phyloP scores from a whole-genome alignment of 2,888 invertebrate species.

The Agrilus mali region DNA sequence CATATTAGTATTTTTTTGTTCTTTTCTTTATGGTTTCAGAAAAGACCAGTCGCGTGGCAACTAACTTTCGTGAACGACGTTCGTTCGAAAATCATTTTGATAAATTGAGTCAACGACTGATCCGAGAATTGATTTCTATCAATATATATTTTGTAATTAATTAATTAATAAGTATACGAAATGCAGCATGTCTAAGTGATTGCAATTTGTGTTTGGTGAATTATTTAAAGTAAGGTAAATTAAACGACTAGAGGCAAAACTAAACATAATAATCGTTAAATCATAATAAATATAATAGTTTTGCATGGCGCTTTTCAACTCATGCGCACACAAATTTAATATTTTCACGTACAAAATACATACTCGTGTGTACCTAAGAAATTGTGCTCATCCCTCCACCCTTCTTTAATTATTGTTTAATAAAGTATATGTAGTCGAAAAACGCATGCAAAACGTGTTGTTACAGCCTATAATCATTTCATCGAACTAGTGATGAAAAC shows the following conservation, averaged over 20 bases:
- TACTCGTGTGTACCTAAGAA: slow-evolving; percentile 14
- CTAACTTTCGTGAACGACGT: slow-evolving; percentile 33
- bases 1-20: slow-evolving; percentile 9
- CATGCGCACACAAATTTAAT: slow-evolving; percentile 12
- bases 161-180: slow-evolving; percentile 11
- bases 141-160: slow-evolving; percentile 8
- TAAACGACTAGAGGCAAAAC: slow-evolving; percentile 26
- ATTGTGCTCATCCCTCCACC: not conserved
- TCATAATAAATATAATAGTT: no score
- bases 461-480: no score
- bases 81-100: slow-evolving; percentile 9
- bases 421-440: no score
- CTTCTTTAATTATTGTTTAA: not conserved
- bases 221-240: slow-evolving; percentile 18
- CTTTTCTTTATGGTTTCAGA: slow-evolving; percentile 43
- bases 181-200: slow-evolving; percentile 37
- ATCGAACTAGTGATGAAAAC: slow-evolving; percentile 11
- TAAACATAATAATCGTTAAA: slow-evolving; percentile 9
- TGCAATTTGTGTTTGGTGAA: slow-evolving; percentile 35
- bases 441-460: no score
- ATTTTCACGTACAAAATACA: slow-evolving; percentile 20
- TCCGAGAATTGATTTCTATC: slow-evolving; percentile 19
- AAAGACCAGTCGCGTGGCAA: slow-evolving; percentile 57
- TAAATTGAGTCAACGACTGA: slow-evolving; percentile 26
- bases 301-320: no score